These are phyloP conservation scores for Arctocebus calabarensis DNA, from an alignment of 2,797 vertebrate species.

Conservation along the genomic window DNA sequence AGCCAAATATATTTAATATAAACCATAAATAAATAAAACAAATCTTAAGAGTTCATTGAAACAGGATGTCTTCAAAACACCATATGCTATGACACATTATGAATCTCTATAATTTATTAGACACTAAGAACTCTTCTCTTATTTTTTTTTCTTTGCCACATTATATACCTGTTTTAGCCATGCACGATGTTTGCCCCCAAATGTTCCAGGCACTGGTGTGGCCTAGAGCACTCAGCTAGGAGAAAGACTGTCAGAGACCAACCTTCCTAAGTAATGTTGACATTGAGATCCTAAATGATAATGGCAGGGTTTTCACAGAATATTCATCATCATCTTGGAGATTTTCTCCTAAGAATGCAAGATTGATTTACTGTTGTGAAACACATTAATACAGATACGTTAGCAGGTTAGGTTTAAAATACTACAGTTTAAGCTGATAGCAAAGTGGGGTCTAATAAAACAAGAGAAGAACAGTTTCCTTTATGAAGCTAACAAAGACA, in stretches of 20 bases:
- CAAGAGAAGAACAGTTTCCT: neutral
- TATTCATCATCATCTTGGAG: constrained; percentile 26
- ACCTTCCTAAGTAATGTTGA: neutral
- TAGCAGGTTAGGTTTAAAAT: constrained; percentile 40
- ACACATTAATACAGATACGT: neutral
- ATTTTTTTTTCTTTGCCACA: neutral
- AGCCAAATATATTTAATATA: constrained; percentile 43
- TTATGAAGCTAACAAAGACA: neutral
- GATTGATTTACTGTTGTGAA: constrained; percentile 23
- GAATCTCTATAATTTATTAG: neutral
- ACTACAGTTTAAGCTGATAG: constrained; percentile 9
- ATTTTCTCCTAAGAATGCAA: constrained; percentile 35
- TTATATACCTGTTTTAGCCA: neutral
- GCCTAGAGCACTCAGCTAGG: neutral
- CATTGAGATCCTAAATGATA: neutral
- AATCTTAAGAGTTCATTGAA: neutral
- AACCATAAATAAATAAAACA: neutral
- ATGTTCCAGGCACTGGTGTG: neutral
- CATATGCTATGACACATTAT: neutral
- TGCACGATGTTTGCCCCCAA: neutral
- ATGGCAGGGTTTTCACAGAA: neutral
- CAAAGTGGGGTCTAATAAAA: neutral
- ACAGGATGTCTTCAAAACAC: neutral
- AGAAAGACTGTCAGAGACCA: neutral
- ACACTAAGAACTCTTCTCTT: neutral